Conservation (phyloP, 2,797 vertebrate species). For the Ptychobarbus kaznakovi region DNA sequence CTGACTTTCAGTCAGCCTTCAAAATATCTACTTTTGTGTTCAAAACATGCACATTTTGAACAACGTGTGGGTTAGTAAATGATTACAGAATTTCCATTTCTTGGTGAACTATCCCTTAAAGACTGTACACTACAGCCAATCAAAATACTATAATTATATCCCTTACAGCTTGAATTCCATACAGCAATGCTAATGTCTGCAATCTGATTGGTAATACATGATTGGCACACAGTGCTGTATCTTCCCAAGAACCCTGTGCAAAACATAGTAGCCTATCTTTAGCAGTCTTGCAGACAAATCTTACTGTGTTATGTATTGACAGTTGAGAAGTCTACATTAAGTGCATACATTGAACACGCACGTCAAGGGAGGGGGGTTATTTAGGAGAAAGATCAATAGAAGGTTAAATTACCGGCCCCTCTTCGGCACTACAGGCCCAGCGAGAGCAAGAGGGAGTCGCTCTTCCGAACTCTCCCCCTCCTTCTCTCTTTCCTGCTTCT, state of each 20-base stretch:
- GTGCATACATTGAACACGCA: slow-evolving; percentile 47
- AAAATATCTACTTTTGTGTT: not conserved
- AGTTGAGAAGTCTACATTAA: slow-evolving; percentile 49
- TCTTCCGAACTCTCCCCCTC: slow-evolving; percentile 60
- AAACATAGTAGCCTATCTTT: not conserved
- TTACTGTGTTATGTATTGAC: slow-evolving; percentile 33
- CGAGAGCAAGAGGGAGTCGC: slow-evolving; percentile 66
- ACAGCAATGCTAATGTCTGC: not conserved
- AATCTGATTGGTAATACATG: not conserved
- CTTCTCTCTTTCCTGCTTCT: slow-evolving; percentile 35
- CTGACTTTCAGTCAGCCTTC: not conserved
- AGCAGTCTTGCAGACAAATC: not conserved
- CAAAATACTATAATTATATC: not conserved
- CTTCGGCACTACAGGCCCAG: slow-evolving; percentile 71
- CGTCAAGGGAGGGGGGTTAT: slow-evolving; percentile 64
- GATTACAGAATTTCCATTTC: not conserved
- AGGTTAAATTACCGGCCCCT: slow-evolving; percentile 69
- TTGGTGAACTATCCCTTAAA: not conserved
- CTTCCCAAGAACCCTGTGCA: not conserved
- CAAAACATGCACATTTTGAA: not conserved
- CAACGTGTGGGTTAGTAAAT: not conserved
- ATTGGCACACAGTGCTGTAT: not conserved
- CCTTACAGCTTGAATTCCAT: not conserved
- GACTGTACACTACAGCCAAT: not conserved
- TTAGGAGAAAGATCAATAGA: slow-evolving; percentile 72